A percentile compares a stretch with the other conserved stretches of the same genome.
These are phyloP conservation scores for Podabrus alpinus DNA, from an alignment of 2,888 invertebrate genomes.

Conservation along the genomic window DNA sequence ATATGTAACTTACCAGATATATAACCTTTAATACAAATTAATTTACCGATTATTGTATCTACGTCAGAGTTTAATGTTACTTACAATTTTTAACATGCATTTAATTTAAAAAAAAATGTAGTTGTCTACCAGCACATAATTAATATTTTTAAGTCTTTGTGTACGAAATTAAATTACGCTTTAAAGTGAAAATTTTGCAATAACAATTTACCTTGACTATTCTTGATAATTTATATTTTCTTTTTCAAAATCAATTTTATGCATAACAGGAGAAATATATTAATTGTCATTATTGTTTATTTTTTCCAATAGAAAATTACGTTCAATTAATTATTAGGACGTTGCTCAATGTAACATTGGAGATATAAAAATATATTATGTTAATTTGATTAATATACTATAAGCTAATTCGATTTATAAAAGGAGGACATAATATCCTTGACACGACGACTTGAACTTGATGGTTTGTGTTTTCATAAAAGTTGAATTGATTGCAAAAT, in stretches of 20 bases:
- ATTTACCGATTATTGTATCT: neutral
- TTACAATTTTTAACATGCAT: neutral
- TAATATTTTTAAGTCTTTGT: neutral
- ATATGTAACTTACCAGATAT: conserved; percentile 1
- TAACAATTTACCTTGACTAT: conserved; percentile 1
- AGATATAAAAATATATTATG: neutral
- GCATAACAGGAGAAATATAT: neutral
- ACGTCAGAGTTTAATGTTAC: neutral
- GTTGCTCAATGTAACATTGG: neutral
- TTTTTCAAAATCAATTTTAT: neutral
- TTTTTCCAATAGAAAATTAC: too few species aligned
- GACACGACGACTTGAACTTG: conserved; percentile 4
- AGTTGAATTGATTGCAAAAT: neutral
- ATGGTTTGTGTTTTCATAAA: neutral
- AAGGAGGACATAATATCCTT: neutral
- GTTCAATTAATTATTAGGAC: neutral
- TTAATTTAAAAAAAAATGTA: neutral
- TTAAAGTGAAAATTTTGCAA: neutral
- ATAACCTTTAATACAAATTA: conserved; percentile 1
- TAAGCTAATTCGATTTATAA: neutral
- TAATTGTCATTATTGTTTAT: neutral
- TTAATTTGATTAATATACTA: neutral
- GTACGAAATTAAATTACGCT: neutral
- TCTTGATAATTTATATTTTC: neutral
- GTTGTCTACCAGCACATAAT: neutral